These are phyloP conservation scores for Gari tellinella DNA, from an alignment of 2,888 invertebrate species.

Conservation along the genomic window DNA sequence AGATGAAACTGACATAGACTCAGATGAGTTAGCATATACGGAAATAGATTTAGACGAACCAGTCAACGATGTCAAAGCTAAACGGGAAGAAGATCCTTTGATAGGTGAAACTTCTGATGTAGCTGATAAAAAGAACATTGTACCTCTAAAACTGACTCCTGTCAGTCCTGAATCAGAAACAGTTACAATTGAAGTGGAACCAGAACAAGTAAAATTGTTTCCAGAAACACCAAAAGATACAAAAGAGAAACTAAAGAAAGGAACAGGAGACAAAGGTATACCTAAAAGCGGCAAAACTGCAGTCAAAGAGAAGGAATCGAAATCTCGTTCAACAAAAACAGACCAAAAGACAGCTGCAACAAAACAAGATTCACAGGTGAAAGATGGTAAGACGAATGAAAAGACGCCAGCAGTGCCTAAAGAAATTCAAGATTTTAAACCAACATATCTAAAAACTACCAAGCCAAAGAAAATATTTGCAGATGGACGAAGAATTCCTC, in stretches of 20 bases:
- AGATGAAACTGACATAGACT: not conserved
- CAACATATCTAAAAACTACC: conserved; percentile 67
- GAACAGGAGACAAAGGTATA: not conserved
- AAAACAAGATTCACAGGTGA: not conserved
- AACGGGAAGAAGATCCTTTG: conserved; percentile 14
- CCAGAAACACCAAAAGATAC: not conserved
- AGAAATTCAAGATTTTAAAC: conserved; percentile 72
- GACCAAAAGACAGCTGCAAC: no score
- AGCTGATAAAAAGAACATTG: not conserved
- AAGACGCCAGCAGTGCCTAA: conserved; percentile 38
- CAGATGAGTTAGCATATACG: no score
- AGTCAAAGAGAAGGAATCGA: no score
- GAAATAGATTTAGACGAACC: not conserved
- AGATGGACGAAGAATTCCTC: conserved; percentile 77
- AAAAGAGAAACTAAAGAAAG: not conserved
- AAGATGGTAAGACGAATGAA: not conserved
- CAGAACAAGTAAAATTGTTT: not conserved
- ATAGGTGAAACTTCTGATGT: conserved; percentile 1
- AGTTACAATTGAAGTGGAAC: not conserved
- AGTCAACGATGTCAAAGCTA: not conserved
- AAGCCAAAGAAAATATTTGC: conserved; percentile 78
- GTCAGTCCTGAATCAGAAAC: not conserved
- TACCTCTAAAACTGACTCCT: not conserved
- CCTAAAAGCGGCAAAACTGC: not conserved
- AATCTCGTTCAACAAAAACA: no score